Conservation (phyloP, 2,797 vertebrate genomes). For the Alfaro cultratus region DNA sequence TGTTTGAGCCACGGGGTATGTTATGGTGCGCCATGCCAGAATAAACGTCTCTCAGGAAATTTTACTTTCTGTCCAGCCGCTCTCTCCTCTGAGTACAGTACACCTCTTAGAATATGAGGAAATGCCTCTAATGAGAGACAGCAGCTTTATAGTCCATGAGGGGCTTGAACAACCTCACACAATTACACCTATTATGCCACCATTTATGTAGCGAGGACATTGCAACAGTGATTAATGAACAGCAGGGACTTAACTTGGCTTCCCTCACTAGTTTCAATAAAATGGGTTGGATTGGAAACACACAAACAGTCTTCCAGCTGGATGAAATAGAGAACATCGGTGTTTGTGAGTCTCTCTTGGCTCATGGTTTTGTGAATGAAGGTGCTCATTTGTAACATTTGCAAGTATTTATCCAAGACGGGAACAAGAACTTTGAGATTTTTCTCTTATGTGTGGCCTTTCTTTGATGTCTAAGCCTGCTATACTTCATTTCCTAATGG, state of each 20-base stretch:
- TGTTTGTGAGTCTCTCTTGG: constrained; percentile 44
- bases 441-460: constrained; percentile 4
- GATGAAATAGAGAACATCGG: constrained; percentile 23
- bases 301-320: constrained; percentile 47
- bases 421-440: background rate
- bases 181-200: constrained; percentile 44
- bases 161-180: constrained; percentile 28
- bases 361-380: constrained; percentile 54
- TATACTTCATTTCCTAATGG: constrained; percentile 16
- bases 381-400: constrained; percentile 25
- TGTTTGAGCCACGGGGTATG: constrained; percentile 53
- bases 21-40: constrained; percentile 67
- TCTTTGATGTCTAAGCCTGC: constrained; percentile 20
- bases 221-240: constrained; percentile 57
- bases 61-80: constrained; percentile 70
- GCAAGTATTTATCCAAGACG: background rate
- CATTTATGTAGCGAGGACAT: constrained; percentile 24
- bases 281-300: constrained; percentile 41
- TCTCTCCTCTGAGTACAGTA: constrained; percentile 58
- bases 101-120: constrained; percentile 73
- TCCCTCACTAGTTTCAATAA: constrained; percentile 43
- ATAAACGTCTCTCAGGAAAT: constrained; percentile 78
- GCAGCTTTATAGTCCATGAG: constrained; percentile 61
- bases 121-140: constrained; percentile 70
- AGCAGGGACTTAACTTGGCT: constrained; percentile 61